phyloP scores from a whole-genome alignment of 2,888 invertebrate genomes.

The Tenthredo mesomela region DNA sequence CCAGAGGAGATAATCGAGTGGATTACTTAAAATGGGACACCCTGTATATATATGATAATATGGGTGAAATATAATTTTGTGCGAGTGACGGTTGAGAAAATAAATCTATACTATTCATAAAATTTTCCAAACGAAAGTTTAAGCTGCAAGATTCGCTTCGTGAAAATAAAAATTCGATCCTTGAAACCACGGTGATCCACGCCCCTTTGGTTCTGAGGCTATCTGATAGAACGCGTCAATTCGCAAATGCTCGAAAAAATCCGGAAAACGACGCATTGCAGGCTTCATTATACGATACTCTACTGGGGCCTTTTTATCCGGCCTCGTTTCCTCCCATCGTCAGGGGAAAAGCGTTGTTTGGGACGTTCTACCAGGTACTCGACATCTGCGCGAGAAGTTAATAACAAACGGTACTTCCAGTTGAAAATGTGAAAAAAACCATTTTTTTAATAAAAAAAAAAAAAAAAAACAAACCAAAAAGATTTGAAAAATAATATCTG shows the following conservation, averaged over 20 bases:
- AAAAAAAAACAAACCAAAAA: not conserved
- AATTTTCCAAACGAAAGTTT: not conserved
- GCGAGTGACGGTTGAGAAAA: not conserved
- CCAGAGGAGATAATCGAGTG: too few species aligned
- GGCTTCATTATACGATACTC: slow-evolving; percentile 14
- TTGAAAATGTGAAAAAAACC: slow-evolving; percentile 9
- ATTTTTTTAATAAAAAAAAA: not conserved
- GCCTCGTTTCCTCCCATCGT: slow-evolving; percentile 8
- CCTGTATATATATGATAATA: too few species aligned
- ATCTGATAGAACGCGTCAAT: slow-evolving; percentile 7
- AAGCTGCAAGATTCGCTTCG: too few species aligned
- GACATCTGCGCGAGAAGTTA: slow-evolving; percentile 44
- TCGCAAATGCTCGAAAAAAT: slow-evolving; percentile 9
- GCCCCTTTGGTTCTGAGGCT: not conserved
- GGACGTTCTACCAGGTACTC: slow-evolving; percentile 34
- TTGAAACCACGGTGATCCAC: not conserved
- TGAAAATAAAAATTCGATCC: not conserved
- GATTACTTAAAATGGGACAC: too few species aligned
- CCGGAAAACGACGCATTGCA: slow-evolving; percentile 37
- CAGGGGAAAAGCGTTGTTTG: slow-evolving; percentile 26
- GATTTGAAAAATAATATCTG: not conserved
- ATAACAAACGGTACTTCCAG: slow-evolving; percentile 41
- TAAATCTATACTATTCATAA: slow-evolving; percentile 3
- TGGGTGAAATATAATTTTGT: not conserved
- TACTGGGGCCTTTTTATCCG: slow-evolving; percentile 16